phyloP scores from a whole-genome alignment of 2,888 invertebrate species.

The Seira ritae region DNA sequence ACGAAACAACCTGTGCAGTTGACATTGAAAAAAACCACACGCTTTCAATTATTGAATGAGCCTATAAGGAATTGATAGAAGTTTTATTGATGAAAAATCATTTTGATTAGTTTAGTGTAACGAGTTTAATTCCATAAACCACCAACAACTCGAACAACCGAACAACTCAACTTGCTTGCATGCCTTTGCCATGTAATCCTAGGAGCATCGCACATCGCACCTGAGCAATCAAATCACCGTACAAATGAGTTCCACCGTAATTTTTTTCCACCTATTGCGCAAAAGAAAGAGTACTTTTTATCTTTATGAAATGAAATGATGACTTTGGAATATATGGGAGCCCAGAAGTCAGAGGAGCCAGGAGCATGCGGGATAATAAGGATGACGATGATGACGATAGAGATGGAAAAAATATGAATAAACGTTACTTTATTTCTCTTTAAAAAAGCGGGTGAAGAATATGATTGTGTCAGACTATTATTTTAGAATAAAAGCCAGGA shows the following conservation, averaged over 20 bases:
- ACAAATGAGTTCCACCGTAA: too few species aligned
- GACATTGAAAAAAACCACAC: constrained; percentile 60
- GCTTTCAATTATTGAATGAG: neutral
- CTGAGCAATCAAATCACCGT: constrained; percentile 55
- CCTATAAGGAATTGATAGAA: too few species aligned
- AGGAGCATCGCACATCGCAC: constrained; percentile 38
- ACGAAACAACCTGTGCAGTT: constrained; percentile 52
- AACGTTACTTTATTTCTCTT: constrained; percentile 28
- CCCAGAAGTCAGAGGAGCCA: neutral
- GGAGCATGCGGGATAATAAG: neutral
- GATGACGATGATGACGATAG: constrained; percentile 20
- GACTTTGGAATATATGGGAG: constrained; percentile 32
- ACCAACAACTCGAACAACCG: too few species aligned
- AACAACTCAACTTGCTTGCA: too few species aligned
- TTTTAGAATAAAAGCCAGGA: constrained; percentile 69
- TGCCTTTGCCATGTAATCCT: too few species aligned
- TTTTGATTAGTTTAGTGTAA: too few species aligned
- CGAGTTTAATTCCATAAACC: too few species aligned
- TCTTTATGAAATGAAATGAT: neutral
- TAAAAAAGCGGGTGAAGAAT: constrained; percentile 47
- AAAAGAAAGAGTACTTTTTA: too few species aligned
- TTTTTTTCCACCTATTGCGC: too few species aligned
- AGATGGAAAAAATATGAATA: constrained; percentile 35
- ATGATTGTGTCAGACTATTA: neutral
- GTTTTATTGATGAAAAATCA: too few species aligned